These are phyloP conservation scores for Fratercula arctica DNA, from an alignment of 2,797 vertebrate species.

Conservation along the genomic window DNA sequence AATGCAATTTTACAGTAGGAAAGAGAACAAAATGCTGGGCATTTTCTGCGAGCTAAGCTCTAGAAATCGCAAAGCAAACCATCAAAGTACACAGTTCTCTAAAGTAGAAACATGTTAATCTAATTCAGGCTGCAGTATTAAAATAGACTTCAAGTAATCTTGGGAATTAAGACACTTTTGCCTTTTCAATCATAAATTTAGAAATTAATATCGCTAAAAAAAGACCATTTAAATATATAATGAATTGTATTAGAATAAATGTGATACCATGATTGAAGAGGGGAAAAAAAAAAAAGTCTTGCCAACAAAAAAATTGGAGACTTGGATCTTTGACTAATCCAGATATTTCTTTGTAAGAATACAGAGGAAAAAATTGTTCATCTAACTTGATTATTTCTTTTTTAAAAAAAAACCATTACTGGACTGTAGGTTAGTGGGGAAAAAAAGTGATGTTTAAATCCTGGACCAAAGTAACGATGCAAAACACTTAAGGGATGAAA, in stretches of 20 bases:
- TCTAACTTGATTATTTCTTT: not conserved
- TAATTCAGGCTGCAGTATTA: not conserved
- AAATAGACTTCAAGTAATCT: not conserved
- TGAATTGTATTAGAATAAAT: not conserved
- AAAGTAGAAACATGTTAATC: not conserved
- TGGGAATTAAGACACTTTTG: not conserved
- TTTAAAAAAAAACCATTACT: not conserved
- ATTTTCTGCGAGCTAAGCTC: not conserved
- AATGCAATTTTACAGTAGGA: not conserved
- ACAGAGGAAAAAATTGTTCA: not conserved
- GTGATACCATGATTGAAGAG: not conserved
- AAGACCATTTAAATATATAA: not conserved
- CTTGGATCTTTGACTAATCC: not conserved
- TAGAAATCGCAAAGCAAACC: not conserved
- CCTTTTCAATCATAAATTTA: not conserved
- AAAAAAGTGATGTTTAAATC: not conserved
- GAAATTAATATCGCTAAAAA: slow-evolving; percentile 7
- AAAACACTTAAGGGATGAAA: not conserved
- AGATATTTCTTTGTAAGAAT: not conserved
- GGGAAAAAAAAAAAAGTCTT: no score
- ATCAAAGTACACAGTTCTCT: not conserved
- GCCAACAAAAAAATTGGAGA: not conserved
- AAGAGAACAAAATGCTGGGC: not conserved
- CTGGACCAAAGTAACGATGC: not conserved
- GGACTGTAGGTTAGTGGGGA: not conserved